Evolutionary conservation across 1,140 invertebrate species (phyloP).

Genomic region (Hypothenemus hampei): DNA sequence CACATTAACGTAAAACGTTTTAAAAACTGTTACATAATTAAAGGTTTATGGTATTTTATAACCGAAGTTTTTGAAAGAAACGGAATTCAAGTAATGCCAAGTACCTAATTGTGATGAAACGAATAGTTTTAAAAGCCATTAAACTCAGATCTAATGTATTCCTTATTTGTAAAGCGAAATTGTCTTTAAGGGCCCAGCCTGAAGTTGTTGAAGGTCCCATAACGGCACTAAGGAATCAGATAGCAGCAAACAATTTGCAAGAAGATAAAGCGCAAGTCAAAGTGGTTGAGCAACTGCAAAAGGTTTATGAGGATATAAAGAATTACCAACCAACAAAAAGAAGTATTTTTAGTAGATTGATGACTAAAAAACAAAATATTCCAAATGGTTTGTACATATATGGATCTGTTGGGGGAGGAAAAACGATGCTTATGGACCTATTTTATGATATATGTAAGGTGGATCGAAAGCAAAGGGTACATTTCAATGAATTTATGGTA

Average conservation of each 20-base stretch:
- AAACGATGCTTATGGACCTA: conserved; percentile 99
- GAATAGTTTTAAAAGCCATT: not conserved
- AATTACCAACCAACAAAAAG: conserved; percentile 54
- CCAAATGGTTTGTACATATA: conserved; percentile 79
- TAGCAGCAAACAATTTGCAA: conserved; percentile 56
- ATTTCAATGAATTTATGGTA: conserved; percentile 98
- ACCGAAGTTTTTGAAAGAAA: too few relatives aligned
- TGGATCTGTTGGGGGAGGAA: conserved; percentile 87
- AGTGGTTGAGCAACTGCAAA: conserved; percentile 63
- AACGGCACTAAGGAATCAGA: conserved; percentile 51
- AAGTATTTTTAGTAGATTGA: conserved; percentile 47
- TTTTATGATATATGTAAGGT: conserved; percentile 80
- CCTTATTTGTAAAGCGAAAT: conserved; percentile 14
- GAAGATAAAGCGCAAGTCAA: conserved; percentile 66
- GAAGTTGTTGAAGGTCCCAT: conserved; percentile 30
- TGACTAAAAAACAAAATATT: conserved; percentile 47
- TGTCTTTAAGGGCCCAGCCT: conserved; percentile 17
- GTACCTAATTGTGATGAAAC: conserved; percentile 1
- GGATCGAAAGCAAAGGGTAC: conserved; percentile 73
- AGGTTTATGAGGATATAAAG: conserved; percentile 61
- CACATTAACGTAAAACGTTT: too few relatives aligned
- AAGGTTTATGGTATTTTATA: too few relatives aligned
- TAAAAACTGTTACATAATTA: too few relatives aligned
- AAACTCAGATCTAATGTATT: not conserved
- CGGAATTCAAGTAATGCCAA: too few relatives aligned